Base-by-base conservation (phyloP, 2,888 invertebrate species). In the Alviniconcha strummeri region DNA sequence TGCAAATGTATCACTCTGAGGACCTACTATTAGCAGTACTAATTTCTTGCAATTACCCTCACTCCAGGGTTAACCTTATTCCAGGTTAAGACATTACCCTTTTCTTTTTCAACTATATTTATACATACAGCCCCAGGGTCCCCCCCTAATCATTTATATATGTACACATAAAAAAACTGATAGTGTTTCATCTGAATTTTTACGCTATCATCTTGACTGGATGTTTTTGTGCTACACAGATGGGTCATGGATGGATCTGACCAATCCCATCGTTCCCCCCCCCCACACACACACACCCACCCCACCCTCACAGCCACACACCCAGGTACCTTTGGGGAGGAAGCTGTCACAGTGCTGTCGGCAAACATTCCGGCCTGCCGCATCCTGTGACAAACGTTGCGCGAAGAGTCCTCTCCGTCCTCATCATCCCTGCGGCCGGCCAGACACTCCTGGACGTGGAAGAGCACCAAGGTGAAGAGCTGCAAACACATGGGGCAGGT, bases 401-500 rank as follows among this genome's bases (percentile, higher is more conserved):
- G 55, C 13, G 57, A 55, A 0, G 55, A 54, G 6, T 69, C 80
- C 56, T 56, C 64, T 19, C 72, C 56, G 1, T 64, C 75, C 9
- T 75, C 81, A 0, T 7, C 19, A 0, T 52, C 17, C n/a, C 52
- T 19, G 54, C 57, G 5, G 17, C 56, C 11, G 2, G n/a, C 36
- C 11, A 57, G 75, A 60, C 80, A 83, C 54, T 80, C n/a, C 55
- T 71, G 83, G 15, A 83, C n/a, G 15, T 77, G 82, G 69, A 74
- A 71, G 55, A 64, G 69, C 9, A 83, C 79, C 57, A 72, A 78
- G 54, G 74, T 82, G 52, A 64, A 76, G 55, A 84, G 79, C 79
- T 82, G 83, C 52, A 64, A 69, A n/a, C 85, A 84, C 60, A 84
- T 71, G 72, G 83, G 67, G 8, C 81, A 82, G 1, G 76, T 64